These are phyloP conservation scores for Machimus rusticus DNA, from an alignment of 2,888 invertebrate genomes.

Conservation along the genomic window DNA sequence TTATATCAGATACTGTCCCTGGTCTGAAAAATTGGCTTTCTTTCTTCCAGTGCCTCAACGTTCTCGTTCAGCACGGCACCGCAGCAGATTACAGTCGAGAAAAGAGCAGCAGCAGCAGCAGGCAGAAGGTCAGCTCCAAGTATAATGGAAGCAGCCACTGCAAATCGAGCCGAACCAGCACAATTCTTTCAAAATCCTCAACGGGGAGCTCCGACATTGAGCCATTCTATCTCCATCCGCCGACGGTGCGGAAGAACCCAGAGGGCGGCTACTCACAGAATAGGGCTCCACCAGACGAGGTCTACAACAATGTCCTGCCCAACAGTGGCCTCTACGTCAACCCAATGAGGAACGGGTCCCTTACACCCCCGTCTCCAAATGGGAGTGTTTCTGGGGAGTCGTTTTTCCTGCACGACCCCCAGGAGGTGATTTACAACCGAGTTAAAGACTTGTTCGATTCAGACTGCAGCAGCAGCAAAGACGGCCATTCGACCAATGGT, in stretches of 20 bases:
- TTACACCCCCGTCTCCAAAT: constrained; percentile 66
- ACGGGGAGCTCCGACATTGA: constrained; percentile 64
- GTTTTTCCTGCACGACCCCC: constrained; percentile 86
- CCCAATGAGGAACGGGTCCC: constrained; percentile 72
- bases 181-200: constrained; percentile 62
- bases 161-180: constrained; percentile 58
- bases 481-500: constrained; percentile 50
- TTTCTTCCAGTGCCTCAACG: constrained; percentile 75
- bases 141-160: constrained; percentile 49
- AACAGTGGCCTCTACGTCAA: constrained; percentile 83
- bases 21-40: constrained; percentile 26
- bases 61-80: constrained; percentile 82
- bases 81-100: constrained; percentile 68
- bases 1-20: neutral
- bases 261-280: constrained; percentile 55
- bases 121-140: constrained; percentile 51
- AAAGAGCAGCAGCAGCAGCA: constrained; percentile 55
- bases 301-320: constrained; percentile 58
- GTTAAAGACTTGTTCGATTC: constrained; percentile 83
- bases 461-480: constrained; percentile 58
- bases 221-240: constrained; percentile 81
- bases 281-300: constrained; percentile 58
- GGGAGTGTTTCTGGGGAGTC: constrained; percentile 71
- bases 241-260: constrained; percentile 62
- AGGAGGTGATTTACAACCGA: constrained; percentile 81